A percentile compares a stretch with the other conserved stretches of the same genome.
These are phyloP conservation scores for Eutrigla gurnardus DNA, from an alignment of 2,797 vertebrate species.

Conservation along the genomic window DNA sequence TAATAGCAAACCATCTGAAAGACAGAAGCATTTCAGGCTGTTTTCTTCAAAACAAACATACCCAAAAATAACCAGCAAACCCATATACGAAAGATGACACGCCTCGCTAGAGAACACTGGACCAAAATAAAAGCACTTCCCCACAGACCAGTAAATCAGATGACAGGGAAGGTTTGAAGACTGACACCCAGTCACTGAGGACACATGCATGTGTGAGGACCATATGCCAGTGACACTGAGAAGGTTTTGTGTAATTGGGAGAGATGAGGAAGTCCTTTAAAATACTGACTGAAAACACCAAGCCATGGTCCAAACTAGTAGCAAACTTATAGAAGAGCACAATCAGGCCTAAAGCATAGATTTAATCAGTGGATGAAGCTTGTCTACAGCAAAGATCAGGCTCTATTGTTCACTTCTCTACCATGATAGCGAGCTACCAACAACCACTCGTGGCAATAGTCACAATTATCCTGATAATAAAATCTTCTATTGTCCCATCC, in stretches of 20 bases:
- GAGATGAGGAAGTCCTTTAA: slow-evolving; percentile 18
- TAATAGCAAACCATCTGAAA: slow-evolving; percentile 38
- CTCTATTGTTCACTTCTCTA: too few species aligned
- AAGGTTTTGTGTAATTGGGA: slow-evolving; percentile 36
- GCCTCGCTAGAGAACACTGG: slow-evolving; percentile 63
- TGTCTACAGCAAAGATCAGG: neutral
- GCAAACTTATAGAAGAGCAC: neutral
- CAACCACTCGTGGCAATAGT: too few species aligned
- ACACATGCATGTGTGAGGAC: slow-evolving; percentile 51
- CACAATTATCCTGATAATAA: too few species aligned
- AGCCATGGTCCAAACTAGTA: slow-evolving; percentile 14
- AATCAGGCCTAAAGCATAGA: neutral
- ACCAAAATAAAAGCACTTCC: slow-evolving; percentile 85
- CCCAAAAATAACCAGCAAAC: slow-evolving; percentile 77
- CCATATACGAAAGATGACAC: slow-evolving; percentile 81
- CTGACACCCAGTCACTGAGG: slow-evolving; percentile 65
- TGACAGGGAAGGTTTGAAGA: slow-evolving; percentile 68
- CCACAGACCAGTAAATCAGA: slow-evolving; percentile 76
- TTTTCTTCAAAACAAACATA: slow-evolving; percentile 73
- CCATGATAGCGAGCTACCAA: too few species aligned
- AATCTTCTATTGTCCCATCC: too few species aligned
- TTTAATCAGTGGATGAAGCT: neutral
- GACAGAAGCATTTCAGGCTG: slow-evolving; percentile 58
- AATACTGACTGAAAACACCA: slow-evolving; percentile 24
- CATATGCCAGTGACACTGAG: slow-evolving; percentile 25